Evolutionary conservation across 2,113 vertebrate genomes (phyloP), one percentile per base, ranked within the genome.

Genomic region (Brachyhypopomus occidentalis): DNA sequence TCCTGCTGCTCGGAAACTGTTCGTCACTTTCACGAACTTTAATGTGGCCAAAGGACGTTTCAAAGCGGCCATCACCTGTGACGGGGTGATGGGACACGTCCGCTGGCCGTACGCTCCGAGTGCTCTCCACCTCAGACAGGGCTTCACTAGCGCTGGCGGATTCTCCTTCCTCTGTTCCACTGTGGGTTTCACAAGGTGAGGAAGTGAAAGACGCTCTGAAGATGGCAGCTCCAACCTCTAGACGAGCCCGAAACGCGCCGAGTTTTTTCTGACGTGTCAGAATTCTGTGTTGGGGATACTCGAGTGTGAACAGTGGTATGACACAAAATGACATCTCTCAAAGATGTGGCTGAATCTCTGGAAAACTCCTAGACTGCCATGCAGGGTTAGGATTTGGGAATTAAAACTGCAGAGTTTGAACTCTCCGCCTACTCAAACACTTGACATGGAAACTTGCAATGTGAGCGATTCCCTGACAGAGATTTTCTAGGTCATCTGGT

Each of bases 181-280:
- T 25, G 58, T 62, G 45, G 56, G 19, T 66, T 25, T 38, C 17
- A 23, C 66, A 69, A 34, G 14, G 25, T 20, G 22, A 74, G 60
- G 34, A 41, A 9, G 72, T 72, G 9, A 41, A 62, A 60, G 34
- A 30, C 17, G 30, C 79, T 73, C 48, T 58, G 72, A 59, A 75
- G 71, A 66, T 74, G 72, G 79, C 72, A 75, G 72, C 62, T 75
- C 63, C 72, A 38, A 23, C 48, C 22, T 75, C 62, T 20, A 41
- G 45, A 58, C 48, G 0, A n/a, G 23, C 12, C 22, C 14, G 27
- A 81, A 52, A 67, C 23, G 25, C 38, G 25, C 34, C 19, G 27
- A 81, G 75, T 75, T 58, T 75, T 81, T 75, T 75, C 19, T 52
- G 27, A 81, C 64, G 20, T 69, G 72, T 67, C 79, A 58, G 19